These are phyloP conservation scores for Limnodromus scolopaceus DNA, from an alignment of 2,797 vertebrate genomes.

Conservation along the genomic window DNA sequence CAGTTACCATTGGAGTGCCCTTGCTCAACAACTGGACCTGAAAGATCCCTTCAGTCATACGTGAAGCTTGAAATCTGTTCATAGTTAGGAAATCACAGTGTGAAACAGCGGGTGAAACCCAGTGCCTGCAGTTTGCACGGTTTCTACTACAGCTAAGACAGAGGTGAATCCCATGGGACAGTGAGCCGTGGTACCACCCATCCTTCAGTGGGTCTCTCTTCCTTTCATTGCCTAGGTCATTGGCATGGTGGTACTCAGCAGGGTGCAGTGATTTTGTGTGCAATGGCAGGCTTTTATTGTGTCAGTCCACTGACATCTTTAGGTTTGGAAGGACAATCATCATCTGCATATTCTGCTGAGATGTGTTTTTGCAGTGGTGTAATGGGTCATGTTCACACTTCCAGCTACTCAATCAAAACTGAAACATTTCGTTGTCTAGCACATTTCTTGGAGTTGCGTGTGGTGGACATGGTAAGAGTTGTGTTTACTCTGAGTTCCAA, in stretches of 20 bases:
- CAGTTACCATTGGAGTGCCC: neutral
- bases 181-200: neutral
- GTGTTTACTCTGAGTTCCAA: neutral
- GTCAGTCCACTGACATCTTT: neutral
- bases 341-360: neutral
- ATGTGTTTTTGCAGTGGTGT: neutral
- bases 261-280: neutral
- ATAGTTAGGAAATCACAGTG: neutral
- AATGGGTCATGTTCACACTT: neutral
- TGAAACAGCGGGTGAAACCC: neutral
- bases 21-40: neutral
- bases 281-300: neutral
- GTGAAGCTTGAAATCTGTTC: conserved; percentile 17
- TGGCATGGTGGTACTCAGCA: neutral
- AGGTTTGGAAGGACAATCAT: neutral
- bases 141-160: neutral
- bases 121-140: neutral
- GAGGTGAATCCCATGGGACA: neutral
- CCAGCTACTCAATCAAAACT: neutral
- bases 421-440: neutral
- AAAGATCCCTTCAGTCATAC: neutral
- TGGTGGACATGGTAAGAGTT: neutral
- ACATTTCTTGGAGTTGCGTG: neutral
- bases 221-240: neutral
- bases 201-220: neutral